Evolutionary conservation across 1,140 invertebrate genomes (phyloP).

Genomic region (Pogonognathellus flavescens): DNA sequence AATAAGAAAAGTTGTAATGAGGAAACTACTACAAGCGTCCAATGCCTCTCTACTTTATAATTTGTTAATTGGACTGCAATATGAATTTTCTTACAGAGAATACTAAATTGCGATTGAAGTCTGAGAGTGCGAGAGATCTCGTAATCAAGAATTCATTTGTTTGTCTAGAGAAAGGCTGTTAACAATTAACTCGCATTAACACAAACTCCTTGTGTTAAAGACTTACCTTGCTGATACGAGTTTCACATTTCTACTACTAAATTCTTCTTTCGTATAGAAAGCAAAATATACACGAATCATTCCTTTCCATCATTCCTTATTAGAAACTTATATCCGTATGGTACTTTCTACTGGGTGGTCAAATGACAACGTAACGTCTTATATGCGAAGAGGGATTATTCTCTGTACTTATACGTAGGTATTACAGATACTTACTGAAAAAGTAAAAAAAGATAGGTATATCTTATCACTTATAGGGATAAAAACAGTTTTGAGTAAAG

Average conservation of each 20-base stretch:
- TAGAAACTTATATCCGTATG: too few species aligned
- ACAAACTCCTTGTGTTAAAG: slow-evolving; percentile 6
- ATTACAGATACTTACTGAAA: too few species aligned
- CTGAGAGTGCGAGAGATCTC: not conserved
- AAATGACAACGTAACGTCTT: too few species aligned
- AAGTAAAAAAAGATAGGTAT: too few species aligned
- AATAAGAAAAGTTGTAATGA: not conserved
- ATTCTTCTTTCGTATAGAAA: too few species aligned
- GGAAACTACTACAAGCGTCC: not conserved
- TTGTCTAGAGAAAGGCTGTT: slow-evolving; percentile 23
- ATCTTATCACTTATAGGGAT: too few species aligned
- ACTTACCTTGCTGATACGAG: not conserved
- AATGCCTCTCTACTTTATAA: not conserved
- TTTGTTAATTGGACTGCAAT: slow-evolving; percentile 9
- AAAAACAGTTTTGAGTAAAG: too few species aligned
- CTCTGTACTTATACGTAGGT: too few species aligned
- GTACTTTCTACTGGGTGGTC: too few species aligned
- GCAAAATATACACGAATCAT: too few species aligned
- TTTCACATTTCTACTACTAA: not conserved
- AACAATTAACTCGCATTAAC: slow-evolving; percentile 45
- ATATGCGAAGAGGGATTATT: too few species aligned
- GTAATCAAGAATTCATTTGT: slow-evolving; percentile 50
- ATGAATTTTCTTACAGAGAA: not conserved
- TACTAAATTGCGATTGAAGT: slow-evolving; percentile 26
- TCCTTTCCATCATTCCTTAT: too few species aligned